Conservation (phyloP, 1,140 invertebrate genomes). For the Lordiphosa stackelbergi region DNA sequence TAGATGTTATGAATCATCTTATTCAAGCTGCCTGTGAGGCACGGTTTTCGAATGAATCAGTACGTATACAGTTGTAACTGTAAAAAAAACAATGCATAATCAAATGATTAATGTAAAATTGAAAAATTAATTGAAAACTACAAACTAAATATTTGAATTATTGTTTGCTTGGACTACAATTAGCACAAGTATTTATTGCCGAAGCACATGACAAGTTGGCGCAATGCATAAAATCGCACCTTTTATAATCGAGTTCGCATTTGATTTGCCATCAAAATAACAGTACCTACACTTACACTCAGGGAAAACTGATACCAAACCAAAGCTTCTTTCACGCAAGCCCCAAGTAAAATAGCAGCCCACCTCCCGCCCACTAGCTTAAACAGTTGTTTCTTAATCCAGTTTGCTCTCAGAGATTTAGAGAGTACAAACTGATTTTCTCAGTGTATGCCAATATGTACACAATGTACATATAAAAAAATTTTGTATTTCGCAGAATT, state of each 20-base stretch:
- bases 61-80: too few relatives aligned
- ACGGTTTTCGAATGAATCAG: too few relatives aligned
- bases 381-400: too few relatives aligned
- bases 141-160: conserved; percentile 7
- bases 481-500: conserved; percentile 33
- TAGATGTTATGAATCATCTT: too few relatives aligned
- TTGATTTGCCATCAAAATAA: conserved; percentile 45
- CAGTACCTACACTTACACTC: background rate
- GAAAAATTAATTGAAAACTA: too few relatives aligned
- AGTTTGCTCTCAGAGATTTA: too few relatives aligned
- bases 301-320: background rate
- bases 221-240: conserved; percentile 28
- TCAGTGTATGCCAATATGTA: conserved; percentile 9
- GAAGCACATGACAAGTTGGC: conserved; percentile 44
- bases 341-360: too few relatives aligned
- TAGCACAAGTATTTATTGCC: conserved; percentile 46
- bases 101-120: too few relatives aligned
- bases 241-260: conserved; percentile 37
- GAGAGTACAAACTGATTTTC: background rate
- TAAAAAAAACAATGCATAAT: too few relatives aligned
- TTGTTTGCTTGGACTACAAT: conserved; percentile 37
- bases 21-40: too few relatives aligned
- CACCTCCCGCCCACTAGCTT: too few relatives aligned
- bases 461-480: background rate
- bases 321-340: too few relatives aligned